Percentiles rank a stretch among this genome's conserved stretches.
Evolutionary conservation across 1,140 invertebrate genomes (phyloP).

Genomic region (Neodiprion pinetum): DNA sequence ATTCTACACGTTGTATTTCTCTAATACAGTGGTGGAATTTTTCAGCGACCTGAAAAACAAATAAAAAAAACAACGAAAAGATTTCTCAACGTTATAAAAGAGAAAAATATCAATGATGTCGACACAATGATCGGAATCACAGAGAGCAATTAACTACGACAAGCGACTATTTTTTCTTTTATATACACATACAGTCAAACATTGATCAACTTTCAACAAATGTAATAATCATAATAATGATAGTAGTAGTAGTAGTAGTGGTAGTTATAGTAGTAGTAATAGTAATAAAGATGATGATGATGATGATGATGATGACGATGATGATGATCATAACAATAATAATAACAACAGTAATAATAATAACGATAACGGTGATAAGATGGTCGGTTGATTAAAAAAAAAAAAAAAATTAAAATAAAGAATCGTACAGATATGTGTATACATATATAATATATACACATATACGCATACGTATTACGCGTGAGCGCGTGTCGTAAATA

Average conservation of each 20-base stretch:
- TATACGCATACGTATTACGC: conserved; percentile 25
- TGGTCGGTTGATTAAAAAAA: too few species aligned
- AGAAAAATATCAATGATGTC: not conserved
- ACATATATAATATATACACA: conserved; percentile 23
- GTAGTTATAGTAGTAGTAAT: not conserved
- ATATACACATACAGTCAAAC: conserved; percentile 1
- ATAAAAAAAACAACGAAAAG: not conserved
- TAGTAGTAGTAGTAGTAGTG: not conserved
- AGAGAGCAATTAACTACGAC: not conserved
- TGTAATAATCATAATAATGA: not conserved
- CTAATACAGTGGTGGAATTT: too few species aligned
- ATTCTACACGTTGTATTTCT: too few species aligned
- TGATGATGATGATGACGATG: too few species aligned
- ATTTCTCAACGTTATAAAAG: too few species aligned
- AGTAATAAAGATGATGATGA: too few species aligned
- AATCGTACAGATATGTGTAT: not conserved
- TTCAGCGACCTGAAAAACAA: not conserved
- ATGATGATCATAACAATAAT: too few species aligned
- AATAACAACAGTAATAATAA: too few species aligned
- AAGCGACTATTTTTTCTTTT: not conserved
- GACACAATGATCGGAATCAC: not conserved
- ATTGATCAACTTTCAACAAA: not conserved
- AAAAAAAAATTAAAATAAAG: too few species aligned
- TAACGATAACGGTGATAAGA: too few species aligned
- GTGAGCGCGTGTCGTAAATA: conserved; percentile 25